These are phyloP conservation scores for Myanophis thanlyinensis DNA, from an alignment of 2,113 vertebrate species.

Conservation along the genomic window DNA sequence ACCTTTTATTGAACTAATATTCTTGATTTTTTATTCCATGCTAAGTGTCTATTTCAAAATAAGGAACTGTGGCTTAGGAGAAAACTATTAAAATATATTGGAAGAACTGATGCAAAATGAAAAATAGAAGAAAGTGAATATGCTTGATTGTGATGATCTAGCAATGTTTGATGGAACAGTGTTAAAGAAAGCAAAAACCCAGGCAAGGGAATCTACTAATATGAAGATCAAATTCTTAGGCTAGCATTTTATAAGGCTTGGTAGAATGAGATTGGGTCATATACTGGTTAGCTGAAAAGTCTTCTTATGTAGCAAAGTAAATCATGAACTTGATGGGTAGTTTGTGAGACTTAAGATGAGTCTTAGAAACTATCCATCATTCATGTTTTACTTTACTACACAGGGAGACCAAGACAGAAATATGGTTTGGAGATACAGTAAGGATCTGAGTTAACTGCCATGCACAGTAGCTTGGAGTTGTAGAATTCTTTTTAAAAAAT, in stretches of 20 bases:
- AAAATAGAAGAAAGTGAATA: background rate
- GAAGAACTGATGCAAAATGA: background rate
- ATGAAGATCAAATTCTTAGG: background rate
- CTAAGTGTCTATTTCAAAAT: background rate
- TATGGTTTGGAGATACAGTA: background rate
- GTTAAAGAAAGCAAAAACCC: background rate
- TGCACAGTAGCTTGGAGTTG: background rate
- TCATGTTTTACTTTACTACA: no score
- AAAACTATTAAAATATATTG: background rate
- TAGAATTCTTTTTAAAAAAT: conserved; percentile 1
- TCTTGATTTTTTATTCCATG: background rate
- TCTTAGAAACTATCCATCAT: no score
- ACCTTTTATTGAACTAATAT: background rate
- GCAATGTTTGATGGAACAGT: background rate
- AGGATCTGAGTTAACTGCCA: background rate
- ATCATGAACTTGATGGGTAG: background rate
- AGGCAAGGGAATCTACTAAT: background rate
- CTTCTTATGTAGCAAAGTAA: background rate
- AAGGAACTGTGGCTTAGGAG: background rate
- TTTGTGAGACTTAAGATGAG: conserved; percentile 2
- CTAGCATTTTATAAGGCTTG: background rate
- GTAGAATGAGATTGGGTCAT: background rate
- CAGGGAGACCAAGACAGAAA: no score
- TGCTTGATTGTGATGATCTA: background rate
- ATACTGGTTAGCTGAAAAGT: background rate